Base-by-base conservation (phyloP, 2,113 vertebrate genomes). In the Phoenicopterus ruber region DNA sequence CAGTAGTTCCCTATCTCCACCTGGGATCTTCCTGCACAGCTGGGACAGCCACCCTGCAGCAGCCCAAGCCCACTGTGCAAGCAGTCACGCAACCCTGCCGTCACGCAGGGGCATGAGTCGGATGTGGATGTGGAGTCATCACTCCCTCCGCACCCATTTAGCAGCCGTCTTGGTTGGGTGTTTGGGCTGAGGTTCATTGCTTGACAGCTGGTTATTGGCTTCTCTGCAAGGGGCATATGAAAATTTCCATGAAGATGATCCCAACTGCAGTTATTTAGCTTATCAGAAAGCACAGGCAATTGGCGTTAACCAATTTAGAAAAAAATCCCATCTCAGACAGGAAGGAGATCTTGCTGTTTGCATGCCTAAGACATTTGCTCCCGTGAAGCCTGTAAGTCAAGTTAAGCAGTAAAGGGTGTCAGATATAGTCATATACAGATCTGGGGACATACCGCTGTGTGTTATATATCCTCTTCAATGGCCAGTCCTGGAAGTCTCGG, bases 121-220 rank as follows among this genome's bases (percentile, higher is more conserved):
- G 61, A 71, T 62, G 36, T 13, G 22, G 38, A 50, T 76, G 32
- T 22, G 50, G 92, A 92, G 65, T 40, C 81, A 89, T 71, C 47
- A 7, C 44, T 89, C 47, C 52, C 86, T 81, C 47, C 86, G 49
- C 22, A 36, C 16, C 57, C 81, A 76, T 55, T 88, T 58, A 86
- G 42, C 77, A 93, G 61, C 65, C 15, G 0, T 47, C 81, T 65
- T 74, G 70, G 47, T 34, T 0, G 52, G 72, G 19, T 67, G 61
- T 93, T 95, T 63, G 69, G 38, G 84, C 52, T 87, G 83, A 89
- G 73, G 94, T 96, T 97, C 94, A 82, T 79, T 91, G 94, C 78
- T 13, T 88, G 94, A 95, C 94, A 97, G 96, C 94, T 96, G 95
- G 91, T 96, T 96, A 96, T 97, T 96, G 84, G 47, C 87, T 96